Evolutionary conservation across 2,888 invertebrate species (phyloP).

Genomic region (Cheiracanthium punctorium): DNA sequence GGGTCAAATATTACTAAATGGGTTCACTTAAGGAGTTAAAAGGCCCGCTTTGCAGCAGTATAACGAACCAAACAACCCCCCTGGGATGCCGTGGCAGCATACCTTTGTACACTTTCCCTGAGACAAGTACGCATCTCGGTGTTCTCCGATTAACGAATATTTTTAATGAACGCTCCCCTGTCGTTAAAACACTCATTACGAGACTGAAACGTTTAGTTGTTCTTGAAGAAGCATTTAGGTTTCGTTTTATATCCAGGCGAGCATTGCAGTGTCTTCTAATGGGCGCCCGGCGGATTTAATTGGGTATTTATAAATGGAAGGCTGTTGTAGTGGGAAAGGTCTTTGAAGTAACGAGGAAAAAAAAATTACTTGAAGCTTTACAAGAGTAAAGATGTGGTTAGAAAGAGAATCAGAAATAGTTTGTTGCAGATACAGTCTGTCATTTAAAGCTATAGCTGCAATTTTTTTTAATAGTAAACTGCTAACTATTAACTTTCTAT

Average conservation of each 20-base stretch:
- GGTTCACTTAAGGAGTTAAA: slow-evolving; percentile 33
- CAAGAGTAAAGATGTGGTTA: no score
- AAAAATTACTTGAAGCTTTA: no score
- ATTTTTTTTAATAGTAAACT: no score
- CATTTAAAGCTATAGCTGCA: no score
- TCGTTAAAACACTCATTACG: slow-evolving; percentile 8
- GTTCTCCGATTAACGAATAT: slow-evolving; percentile 17
- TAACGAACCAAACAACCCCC: neutral
- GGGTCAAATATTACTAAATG: slow-evolving; percentile 42
- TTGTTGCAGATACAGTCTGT: no score
- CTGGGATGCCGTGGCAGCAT: neutral
- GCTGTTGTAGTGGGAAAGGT: no score
- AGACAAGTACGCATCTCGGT: neutral
- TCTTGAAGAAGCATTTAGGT: neutral
- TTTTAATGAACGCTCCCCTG: slow-evolving; percentile 35
- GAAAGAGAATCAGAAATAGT: no score
- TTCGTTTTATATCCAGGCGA: neutral
- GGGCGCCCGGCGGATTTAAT: slow-evolving; percentile 21
- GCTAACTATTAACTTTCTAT: no score
- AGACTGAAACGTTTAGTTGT: slow-evolving; percentile 43
- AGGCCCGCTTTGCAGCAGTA: neutral
- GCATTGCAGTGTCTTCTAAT: slow-evolving; percentile 30
- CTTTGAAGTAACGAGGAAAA: no score
- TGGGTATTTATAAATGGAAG: neutral
- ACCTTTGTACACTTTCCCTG: neutral